Percentiles rank a stretch among this genome's conserved stretches.
phyloP scores from a whole-genome alignment of 2,797 vertebrate genomes.

The Erpetoichthys calabaricus region DNA sequence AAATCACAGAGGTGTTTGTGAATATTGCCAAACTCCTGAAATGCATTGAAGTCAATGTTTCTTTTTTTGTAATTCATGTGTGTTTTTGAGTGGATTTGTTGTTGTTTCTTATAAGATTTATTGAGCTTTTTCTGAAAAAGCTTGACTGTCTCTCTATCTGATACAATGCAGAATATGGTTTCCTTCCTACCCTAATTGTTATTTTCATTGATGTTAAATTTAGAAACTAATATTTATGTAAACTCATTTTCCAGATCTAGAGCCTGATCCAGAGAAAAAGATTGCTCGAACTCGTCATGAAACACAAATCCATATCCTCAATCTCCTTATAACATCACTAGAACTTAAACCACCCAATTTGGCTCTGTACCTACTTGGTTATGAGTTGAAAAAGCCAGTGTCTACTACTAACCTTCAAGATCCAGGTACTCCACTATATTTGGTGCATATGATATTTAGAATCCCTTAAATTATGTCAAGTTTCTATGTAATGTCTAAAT shows the following conservation, averaged over 20 bases:
- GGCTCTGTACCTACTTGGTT: constrained; percentile 84
- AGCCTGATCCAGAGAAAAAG: constrained; percentile 60
- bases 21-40: too few species aligned
- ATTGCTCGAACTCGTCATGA: constrained; percentile 67
- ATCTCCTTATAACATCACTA: constrained; percentile 87
- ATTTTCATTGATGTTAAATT: too few species aligned
- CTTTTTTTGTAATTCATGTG: too few species aligned
- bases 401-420: constrained; percentile 90
- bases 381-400: constrained; percentile 86
- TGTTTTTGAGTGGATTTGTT: too few species aligned
- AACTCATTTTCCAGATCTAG: constrained; percentile 29
- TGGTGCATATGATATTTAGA: neutral
- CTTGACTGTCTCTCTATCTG: too few species aligned
- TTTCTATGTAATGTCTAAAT: neutral
- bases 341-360: constrained; percentile 83
- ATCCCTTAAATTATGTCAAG: neutral
- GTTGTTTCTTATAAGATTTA: too few species aligned
- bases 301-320: constrained; percentile 89
- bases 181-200: too few species aligned
- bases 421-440: constrained; percentile 51
- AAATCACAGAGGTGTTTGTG: too few species aligned
- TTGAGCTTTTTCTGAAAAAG: too few species aligned
- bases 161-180: too few species aligned
- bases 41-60: too few species aligned
- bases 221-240: too few species aligned